Base-by-base conservation (phyloP, 2,797 vertebrate genomes). In the Sebastes cheni region DNA sequence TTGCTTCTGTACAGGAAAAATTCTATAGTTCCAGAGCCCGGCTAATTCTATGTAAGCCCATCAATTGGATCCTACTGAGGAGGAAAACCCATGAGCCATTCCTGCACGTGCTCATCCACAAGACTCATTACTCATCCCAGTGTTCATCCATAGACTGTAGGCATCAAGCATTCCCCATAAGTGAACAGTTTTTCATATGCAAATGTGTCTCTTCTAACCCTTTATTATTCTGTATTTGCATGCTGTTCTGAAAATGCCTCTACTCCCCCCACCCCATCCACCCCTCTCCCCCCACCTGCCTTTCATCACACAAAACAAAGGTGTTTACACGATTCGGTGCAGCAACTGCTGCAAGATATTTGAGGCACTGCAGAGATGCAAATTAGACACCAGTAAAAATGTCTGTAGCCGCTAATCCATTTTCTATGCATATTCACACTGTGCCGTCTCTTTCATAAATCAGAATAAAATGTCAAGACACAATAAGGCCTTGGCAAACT, bases 241-340 rank as follows among this genome's bases (percentile, higher is more conserved):
- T 91, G 86, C 79, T 85, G 87, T 86, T 92, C 85, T 90, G 86
- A 84, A 89, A 87, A 91, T 79, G 75, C 80, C 72, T 82, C 54
- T 14, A 3, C 59, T 2, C 23, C 16, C 32, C 3, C 10, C 3
- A 18, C 12, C 59, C 27, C 42, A 30, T 32, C 54, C 11, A 36
- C 75, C 68, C 34, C 10, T 0, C 39, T 8, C 13, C 54, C 70
- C 36, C 77, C 59, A 91, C 86, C 88, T 87, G 86, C 79, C 78
- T 92, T 89, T 91, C 87, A 88, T 85, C 81, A 60, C 71, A 82
- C 77, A 91, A 92, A 93, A 95, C 88, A 92, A 93, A 92, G 88
- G 88, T 93, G 81, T 90, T 93, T 90, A 89, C 83, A 90, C 34
- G 70, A 87, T 74, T 88, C 72, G 61, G 74, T 84, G 90, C 79